phyloP scores from a whole-genome alignment of 2,888 invertebrate genomes.

The Altica lythri region DNA sequence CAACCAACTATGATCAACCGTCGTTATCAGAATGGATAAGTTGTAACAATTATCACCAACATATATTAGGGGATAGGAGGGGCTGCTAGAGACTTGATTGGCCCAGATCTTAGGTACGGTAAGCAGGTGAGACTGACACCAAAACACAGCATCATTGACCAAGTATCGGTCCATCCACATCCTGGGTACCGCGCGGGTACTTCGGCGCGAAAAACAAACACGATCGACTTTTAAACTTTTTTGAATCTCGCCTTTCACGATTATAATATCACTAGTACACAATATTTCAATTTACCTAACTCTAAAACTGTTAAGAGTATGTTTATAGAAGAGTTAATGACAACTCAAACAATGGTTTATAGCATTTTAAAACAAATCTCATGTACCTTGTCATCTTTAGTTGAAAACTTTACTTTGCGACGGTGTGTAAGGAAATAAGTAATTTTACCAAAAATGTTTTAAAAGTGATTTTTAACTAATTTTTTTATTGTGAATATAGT shows the following conservation, averaged over 20 bases:
- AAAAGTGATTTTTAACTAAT: slow-evolving; percentile 19
- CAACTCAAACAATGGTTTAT: slow-evolving; percentile 44
- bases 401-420: slow-evolving; percentile 12
- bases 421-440: slow-evolving; percentile 16
- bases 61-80: slow-evolving; percentile 41
- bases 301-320: slow-evolving; percentile 29
- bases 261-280: slow-evolving; percentile 18
- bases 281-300: slow-evolving; percentile 16
- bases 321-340: slow-evolving; percentile 40
- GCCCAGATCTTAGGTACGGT: slow-evolving; percentile 48
- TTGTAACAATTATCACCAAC: slow-evolving; percentile 46
- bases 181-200: slow-evolving; percentile 35
- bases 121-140: slow-evolving; percentile 50
- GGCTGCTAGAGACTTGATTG: slow-evolving; percentile 41
- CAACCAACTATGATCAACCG: slow-evolving; percentile 1
- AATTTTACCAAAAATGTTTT: slow-evolving; percentile 12
- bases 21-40: slow-evolving; percentile 29
- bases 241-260: slow-evolving; percentile 20
- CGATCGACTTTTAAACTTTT: slow-evolving; percentile 14
- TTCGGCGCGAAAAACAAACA: slow-evolving; percentile 17
- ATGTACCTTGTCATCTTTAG: slow-evolving; percentile 30
- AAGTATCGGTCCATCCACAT: slow-evolving; percentile 46
- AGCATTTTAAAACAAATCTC: slow-evolving; percentile 41
- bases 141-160: slow-evolving; percentile 49
- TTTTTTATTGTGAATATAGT: slow-evolving; percentile 36